A percentile compares a stretch with the other conserved stretches of the same genome.
Evolutionary conservation across 35 echinoderm and acorn worm species (phyloP).

Genomic region (Nesometra sesokonis): DNA sequence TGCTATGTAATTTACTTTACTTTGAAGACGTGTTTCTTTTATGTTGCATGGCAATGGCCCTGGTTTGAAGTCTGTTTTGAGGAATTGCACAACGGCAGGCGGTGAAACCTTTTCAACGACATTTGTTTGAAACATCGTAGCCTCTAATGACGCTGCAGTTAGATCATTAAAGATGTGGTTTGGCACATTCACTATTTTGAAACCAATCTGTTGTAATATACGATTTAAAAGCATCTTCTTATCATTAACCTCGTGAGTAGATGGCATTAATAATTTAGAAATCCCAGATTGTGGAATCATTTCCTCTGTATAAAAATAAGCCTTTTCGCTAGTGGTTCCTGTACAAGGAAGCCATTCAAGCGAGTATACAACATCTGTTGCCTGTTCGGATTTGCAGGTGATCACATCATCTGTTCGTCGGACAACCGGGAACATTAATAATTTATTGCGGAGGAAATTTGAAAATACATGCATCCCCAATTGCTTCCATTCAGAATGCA

Average conservation of each 20-base stretch:
- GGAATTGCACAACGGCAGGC: conserved; percentile 7
- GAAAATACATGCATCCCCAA: neutral
- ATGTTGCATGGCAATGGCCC: conserved; percentile 3
- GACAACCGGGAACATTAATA: neutral
- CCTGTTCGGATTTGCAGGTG: neutral
- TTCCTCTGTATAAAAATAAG: neutral
- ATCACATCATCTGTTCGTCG: neutral
- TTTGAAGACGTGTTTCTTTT: neutral
- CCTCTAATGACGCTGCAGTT: neutral
- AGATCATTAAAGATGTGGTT: neutral
- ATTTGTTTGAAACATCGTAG: neutral
- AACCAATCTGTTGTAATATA: conserved; percentile 15
- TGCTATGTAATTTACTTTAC: neutral
- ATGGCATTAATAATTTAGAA: too few species aligned
- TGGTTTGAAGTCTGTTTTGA: neutral
- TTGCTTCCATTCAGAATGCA: neutral
- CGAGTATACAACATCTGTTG: neutral
- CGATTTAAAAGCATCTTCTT: conserved; percentile 12
- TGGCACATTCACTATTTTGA: neutral
- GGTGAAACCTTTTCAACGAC: conserved; percentile 11
- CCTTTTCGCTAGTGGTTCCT: neutral
- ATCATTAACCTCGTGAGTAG: neutral
- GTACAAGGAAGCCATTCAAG: neutral
- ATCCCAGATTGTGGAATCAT: too few species aligned
- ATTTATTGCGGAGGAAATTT: neutral